Percentiles rank a stretch among this genome's conserved stretches.
phyloP scores from a whole-genome alignment of 2,888 invertebrate genomes.

The Aquatica leii region DNA sequence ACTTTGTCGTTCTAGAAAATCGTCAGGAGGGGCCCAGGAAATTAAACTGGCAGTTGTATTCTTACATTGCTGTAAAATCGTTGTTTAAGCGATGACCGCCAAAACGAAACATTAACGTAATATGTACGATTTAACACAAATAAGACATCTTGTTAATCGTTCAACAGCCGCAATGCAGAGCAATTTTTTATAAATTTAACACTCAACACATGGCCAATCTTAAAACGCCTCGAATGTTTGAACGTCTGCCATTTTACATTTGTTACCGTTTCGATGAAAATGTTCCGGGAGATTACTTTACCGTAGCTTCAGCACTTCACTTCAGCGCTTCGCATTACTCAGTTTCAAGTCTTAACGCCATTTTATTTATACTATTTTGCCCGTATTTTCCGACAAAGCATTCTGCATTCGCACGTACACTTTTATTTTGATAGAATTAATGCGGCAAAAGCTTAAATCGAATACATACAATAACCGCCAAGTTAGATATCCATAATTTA shows the following conservation, averaged over 20 bases:
- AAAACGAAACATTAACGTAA: constrained; percentile 15
- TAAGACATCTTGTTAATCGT: too few species aligned
- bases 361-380: constrained; percentile 17
- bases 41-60: constrained; percentile 50
- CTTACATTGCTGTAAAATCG: constrained; percentile 46
- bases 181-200: constrained; percentile 39
- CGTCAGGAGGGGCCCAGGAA: constrained; percentile 49
- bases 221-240: constrained; percentile 35
- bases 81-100: constrained; percentile 34
- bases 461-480: too few species aligned
- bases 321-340: constrained; percentile 21
- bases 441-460: too few species aligned
- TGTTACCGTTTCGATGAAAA: constrained; percentile 42
- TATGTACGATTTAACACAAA: constrained; percentile 3
- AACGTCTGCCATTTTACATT: constrained; percentile 46
- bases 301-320: constrained; percentile 31
- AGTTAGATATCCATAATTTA: too few species aligned
- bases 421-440: not conserved
- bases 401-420: not conserved
- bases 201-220: constrained; percentile 35
- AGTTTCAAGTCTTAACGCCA: constrained; percentile 13
- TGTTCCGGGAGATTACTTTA: constrained; percentile 39
- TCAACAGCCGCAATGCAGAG: constrained; percentile 38
- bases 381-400: constrained; percentile 4
- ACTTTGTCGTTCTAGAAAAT: constrained; percentile 49